Evolutionary conservation across 2,113 vertebrate genomes (phyloP).

Genomic region (Myotis yumanensis): DNA sequence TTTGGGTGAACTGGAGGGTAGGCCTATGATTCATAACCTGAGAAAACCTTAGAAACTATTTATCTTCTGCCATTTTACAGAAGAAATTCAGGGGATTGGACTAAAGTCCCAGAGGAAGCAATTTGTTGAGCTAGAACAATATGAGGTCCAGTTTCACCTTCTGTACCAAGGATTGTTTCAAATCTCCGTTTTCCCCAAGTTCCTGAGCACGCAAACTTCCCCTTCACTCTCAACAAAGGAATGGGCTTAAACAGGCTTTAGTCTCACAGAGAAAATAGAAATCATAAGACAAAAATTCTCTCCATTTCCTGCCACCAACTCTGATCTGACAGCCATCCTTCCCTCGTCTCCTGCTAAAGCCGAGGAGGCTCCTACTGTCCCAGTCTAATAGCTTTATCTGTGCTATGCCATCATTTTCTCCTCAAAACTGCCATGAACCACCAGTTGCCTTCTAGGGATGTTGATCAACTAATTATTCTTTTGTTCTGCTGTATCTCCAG

Average conservation of each 20-base stretch:
- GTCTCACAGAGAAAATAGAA: background rate
- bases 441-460: background rate
- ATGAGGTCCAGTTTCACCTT: background rate
- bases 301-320: background rate
- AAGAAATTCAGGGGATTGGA: conserved; percentile 19
- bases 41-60: background rate
- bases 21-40: background rate
- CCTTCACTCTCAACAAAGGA: background rate
- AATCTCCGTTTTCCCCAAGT: background rate
- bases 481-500: background rate
- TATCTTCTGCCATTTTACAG: conserved; percentile 7
- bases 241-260: background rate
- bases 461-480: background rate
- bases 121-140: background rate
- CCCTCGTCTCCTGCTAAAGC: background rate
- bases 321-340: background rate
- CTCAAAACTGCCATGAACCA: background rate
- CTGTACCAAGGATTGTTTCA: background rate
- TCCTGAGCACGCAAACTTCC: background rate
- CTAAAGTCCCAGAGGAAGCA: background rate
- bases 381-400: background rate
- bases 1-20: background rate
- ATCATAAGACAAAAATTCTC: background rate
- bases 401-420: background rate
- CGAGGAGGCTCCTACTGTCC: background rate